Conservation (phyloP, 30 jellyfish, hydroid and myxozoan species). For the Aurelia aurita complex sp. Pacific region DNA sequence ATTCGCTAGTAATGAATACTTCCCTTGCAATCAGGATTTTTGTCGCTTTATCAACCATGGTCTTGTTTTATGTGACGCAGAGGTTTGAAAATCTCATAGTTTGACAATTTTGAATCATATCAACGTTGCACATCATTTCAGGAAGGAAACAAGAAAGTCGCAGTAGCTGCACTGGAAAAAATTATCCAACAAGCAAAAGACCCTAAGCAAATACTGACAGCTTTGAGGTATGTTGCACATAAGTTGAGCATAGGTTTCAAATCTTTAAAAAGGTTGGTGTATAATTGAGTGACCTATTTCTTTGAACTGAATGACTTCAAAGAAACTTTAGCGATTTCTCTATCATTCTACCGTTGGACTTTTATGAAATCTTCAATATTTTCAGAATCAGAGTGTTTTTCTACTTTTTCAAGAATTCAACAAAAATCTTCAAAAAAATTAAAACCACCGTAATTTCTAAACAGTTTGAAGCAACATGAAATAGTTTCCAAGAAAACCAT, state of each 20-base stretch:
- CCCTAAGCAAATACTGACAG: constrained; percentile 49
- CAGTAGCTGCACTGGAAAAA: constrained; percentile 61
- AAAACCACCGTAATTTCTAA: no score
- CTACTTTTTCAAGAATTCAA: no score
- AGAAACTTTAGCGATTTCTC: no score
- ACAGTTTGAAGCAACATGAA: no score
- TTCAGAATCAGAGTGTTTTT: no score
- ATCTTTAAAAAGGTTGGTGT: background rate
- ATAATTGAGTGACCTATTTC: no score
- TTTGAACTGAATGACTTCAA: no score
- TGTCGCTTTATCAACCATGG: background rate
- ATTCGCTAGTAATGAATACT: background rate
- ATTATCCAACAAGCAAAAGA: constrained; percentile 55
- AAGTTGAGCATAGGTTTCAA: background rate
- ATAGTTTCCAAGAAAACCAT: no score
- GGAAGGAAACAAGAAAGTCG: constrained; percentile 71
- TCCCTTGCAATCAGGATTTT: background rate
- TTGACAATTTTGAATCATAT: background rate
- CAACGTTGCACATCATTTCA: background rate
- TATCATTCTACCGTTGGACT: no score
- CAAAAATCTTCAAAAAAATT: no score
- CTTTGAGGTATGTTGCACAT: constrained; percentile 28
- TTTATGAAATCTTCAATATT: no score
- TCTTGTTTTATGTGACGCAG: background rate
- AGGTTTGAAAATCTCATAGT: background rate